A percentile compares a stretch with the other conserved stretches of the same genome.
These are phyloP conservation scores for Aplidium turbinatum DNA, from an alignment of 23 tunicate genomes.

Conservation along the genomic window DNA sequence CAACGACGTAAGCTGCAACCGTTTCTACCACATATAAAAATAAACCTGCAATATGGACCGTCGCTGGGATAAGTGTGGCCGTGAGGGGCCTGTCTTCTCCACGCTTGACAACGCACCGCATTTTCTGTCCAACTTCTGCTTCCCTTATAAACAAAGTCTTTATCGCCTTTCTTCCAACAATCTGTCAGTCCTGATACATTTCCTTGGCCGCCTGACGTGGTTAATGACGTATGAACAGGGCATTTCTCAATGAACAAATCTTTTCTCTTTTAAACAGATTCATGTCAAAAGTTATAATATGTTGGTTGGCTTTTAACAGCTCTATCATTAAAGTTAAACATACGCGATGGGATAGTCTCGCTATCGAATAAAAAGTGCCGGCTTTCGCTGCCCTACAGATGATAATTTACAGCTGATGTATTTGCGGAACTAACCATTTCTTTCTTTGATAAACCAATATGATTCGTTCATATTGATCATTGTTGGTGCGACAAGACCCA, in stretches of 20 bases:
- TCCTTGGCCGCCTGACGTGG: constrained; percentile 5
- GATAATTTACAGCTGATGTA: neutral
- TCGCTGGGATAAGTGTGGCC: constrained; percentile 33
- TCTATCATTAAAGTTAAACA: no score
- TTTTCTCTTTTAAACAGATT: no score
- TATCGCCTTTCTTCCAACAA: constrained; percentile 47
- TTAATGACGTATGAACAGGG: no score
- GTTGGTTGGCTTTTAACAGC: no score
- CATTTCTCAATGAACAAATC: no score
- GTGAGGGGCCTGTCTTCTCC: constrained; percentile 60
- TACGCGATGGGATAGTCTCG: no score
- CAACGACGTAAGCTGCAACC: neutral
- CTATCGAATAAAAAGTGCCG: no score
- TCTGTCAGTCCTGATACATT: constrained; percentile 19
- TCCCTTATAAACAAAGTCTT: constrained; percentile 1
- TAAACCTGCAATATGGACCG: constrained; percentile 68
- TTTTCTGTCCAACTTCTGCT: constrained; percentile 36
- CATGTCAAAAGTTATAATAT: no score
- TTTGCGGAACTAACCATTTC: constrained; percentile 2
- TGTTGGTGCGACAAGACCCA: neutral
- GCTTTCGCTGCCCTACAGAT: no score
- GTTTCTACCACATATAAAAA: neutral
- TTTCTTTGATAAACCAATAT: constrained; percentile 1
- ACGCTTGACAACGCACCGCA: constrained; percentile 54
- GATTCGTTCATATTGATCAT: constrained; percentile 29